A percentile compares a stretch with the other conserved stretches of the same genome.
phyloP scores from a whole-genome alignment of 2,113 vertebrate species.

The Ceyx margarethae region DNA sequence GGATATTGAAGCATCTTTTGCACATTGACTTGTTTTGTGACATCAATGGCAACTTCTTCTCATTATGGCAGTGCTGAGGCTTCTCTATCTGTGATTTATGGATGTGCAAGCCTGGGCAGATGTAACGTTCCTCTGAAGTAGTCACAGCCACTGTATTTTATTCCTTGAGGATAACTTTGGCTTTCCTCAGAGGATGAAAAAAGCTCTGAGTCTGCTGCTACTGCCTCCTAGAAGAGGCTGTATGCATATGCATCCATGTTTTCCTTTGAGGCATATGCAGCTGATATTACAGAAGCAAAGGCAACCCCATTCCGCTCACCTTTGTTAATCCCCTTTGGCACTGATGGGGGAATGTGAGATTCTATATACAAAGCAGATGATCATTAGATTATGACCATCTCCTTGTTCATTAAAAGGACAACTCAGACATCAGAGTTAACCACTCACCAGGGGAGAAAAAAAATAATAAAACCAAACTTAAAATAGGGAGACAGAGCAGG shows the following conservation, averaged over 20 bases:
- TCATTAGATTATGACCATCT: background rate
- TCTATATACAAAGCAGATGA: background rate
- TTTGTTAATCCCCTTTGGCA: rapidly evolving
- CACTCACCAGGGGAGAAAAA: background rate
- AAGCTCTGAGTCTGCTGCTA: background rate
- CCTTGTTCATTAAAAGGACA: background rate
- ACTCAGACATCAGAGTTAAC: background rate
- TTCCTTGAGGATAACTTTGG: background rate
- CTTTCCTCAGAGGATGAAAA: background rate
- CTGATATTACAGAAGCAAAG: background rate
- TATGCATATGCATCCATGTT: background rate
- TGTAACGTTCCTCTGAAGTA: background rate
- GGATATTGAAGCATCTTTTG: background rate
- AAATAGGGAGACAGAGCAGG: background rate
- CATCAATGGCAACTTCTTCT: background rate
- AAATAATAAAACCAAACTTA: background rate
- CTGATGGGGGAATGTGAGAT: rapidly evolving
- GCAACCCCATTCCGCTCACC: background rate
- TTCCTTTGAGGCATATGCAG: background rate
- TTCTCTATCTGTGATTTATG: background rate
- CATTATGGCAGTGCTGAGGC: background rate
- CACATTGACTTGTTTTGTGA: background rate
- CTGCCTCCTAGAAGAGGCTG: background rate
- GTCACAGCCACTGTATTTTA: background rate
- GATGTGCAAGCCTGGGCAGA: background rate